These are phyloP conservation scores for Leiothrix lutea DNA, from an alignment of 2,113 vertebrate species.

Conservation along the genomic window DNA sequence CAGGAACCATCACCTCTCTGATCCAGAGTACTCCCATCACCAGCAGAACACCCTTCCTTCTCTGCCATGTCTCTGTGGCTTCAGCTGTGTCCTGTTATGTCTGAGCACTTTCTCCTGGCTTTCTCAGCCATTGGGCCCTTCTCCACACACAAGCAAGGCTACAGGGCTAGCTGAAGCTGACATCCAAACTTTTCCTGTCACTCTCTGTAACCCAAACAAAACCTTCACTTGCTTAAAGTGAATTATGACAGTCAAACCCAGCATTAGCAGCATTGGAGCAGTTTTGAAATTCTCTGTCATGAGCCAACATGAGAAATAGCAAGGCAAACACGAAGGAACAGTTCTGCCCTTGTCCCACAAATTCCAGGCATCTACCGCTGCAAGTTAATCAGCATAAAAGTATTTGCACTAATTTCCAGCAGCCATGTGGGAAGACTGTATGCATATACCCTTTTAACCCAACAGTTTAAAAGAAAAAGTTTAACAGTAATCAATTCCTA, in stretches of 20 bases:
- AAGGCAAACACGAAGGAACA: not conserved
- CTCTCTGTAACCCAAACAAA: not conserved
- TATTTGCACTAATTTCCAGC: not conserved
- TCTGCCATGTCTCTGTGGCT: not conserved
- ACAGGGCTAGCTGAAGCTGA: not conserved
- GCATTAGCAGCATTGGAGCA: not conserved
- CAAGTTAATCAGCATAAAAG: not conserved
- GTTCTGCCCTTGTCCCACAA: not conserved
- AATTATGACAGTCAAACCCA: not conserved
- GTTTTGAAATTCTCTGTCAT: not conserved
- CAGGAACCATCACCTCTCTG: not conserved
- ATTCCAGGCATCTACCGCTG: not conserved
- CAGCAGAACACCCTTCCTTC: not conserved
- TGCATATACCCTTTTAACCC: not conserved
- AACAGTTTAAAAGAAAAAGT: not conserved
- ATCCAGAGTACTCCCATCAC: not conserved
- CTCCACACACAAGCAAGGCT: not conserved
- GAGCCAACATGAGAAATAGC: not conserved
- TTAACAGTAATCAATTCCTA: not conserved
- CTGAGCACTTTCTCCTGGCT: not conserved
- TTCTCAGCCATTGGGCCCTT: not conserved
- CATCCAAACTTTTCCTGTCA: not conserved
- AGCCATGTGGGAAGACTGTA: not conserved
- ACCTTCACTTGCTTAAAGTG: not conserved
- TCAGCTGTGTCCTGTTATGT: not conserved